These are phyloP conservation scores for Polypedilum pembai DNA, from an alignment of 1,140 invertebrate species.

Conservation along the genomic window DNA sequence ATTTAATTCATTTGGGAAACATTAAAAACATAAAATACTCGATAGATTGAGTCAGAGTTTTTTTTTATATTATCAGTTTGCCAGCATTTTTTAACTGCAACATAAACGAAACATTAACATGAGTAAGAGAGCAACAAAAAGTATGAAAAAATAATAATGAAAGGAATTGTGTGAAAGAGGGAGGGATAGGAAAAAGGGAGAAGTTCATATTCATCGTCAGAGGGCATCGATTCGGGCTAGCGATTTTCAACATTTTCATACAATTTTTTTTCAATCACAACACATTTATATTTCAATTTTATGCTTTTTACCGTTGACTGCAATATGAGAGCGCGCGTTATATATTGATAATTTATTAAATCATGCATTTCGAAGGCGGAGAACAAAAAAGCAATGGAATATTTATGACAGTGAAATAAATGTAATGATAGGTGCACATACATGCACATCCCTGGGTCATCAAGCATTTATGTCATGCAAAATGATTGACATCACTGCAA, in stretches of 20 bases:
- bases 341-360: conserved; percentile 6
- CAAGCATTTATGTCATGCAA: not conserved
- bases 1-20: conserved; percentile 28
- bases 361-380: conserved; percentile 9
- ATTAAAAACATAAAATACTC: conserved; percentile 26
- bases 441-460: not conserved
- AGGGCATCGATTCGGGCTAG: not conserved
- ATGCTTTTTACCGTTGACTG: not conserved
- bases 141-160: not conserved
- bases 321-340: no score
- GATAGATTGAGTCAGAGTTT: not conserved
- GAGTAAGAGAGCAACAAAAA: not conserved
- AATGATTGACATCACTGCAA: not conserved
- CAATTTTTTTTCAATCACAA: conserved; percentile 26
- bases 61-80: conserved; percentile 16
- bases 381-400: not conserved
- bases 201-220: not conserved
- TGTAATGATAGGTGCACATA: not conserved
- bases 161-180: not conserved
- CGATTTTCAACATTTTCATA: conserved; percentile 7
- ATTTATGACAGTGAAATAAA: not conserved
- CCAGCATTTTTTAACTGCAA: not conserved
- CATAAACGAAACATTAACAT: not conserved
- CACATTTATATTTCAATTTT: conserved; percentile 26
- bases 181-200: not conserved